Evolutionary conservation across 2,888 invertebrate genomes (phyloP), one percentile per base, ranked within the genome.

Genomic region (Cactoblastis cactorum): DNA sequence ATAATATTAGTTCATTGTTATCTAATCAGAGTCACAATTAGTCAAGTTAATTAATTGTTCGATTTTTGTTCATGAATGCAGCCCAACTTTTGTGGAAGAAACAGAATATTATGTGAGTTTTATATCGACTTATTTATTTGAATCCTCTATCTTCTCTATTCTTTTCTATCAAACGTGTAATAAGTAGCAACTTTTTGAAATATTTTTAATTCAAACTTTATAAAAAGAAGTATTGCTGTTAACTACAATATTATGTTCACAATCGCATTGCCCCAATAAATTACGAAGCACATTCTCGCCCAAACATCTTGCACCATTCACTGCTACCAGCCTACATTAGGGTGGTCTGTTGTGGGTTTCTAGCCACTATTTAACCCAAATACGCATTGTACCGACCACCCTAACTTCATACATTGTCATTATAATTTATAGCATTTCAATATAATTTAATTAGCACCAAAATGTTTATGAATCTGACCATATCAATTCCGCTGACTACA

Each of bases 401-500:
- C 72, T 57, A 41, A 17, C 18, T 24, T 35, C 38, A 38, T 63
- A 69, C 69, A 78, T 78, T 80, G 77, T 78, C 60, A 61, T 64
- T 53, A 56, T 74, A 74, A 88, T 86, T 86, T 87, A 88, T 82
- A 61, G 73, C 74, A 69, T 74, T 80, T 80, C 83, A 79, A 84
- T 86, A 80, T 79, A 78, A 84, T 85, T 88, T 89, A 83, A 89
- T 86, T 88, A 83, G 77, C 76, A 71, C 65, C 69, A 59, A 73
- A 79, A 78, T 74, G 73, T 82, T 82, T 80, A 80, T 83, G 83
- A 83, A 81, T 81, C 73, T 74, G 73, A 72, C 73, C 76, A 68
- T 73, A 76, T 71, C 73, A 70, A 74, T 77, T 73, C 71, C 64
- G 72, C 74, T 79, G 83, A 80, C 75, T 85, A 83, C 85, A 80